These are phyloP conservation scores for Struthidea cinerea DNA, from an alignment of 2,113 vertebrate species.

Conservation along the genomic window DNA sequence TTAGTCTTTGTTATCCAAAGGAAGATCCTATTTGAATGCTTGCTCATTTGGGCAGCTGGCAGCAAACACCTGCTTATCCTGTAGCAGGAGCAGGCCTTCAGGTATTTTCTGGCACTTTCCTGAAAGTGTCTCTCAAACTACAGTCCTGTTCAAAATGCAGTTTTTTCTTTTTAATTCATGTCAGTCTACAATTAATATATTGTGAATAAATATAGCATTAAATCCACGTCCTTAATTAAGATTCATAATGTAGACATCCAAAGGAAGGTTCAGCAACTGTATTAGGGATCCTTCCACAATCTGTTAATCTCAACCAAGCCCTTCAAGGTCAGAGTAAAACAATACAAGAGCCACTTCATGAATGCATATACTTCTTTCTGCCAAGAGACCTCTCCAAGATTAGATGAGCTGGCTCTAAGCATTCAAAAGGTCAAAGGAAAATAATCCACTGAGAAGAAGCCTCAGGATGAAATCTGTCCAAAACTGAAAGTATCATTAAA, in stretches of 20 bases:
- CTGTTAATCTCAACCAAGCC: background rate
- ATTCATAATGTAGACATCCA: background rate
- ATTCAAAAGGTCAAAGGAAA: background rate
- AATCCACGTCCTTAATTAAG: background rate
- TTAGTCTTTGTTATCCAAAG: background rate
- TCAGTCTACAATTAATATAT: background rate
- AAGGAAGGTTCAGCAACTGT: background rate
- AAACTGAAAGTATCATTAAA: background rate
- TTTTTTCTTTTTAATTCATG: background rate
- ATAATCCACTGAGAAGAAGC: background rate
- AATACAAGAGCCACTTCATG: background rate
- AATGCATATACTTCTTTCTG: background rate
- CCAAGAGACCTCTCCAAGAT: background rate
- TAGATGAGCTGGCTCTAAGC: background rate
- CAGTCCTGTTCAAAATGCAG: background rate
- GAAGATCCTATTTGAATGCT: background rate
- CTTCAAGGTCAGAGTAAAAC: background rate
- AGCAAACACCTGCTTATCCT: background rate
- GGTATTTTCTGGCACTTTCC: background rate
- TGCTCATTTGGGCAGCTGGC: background rate
- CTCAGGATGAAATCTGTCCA: background rate
- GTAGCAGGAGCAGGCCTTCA: background rate
- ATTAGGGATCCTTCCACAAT: background rate
- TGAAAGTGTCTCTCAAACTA: background rate
- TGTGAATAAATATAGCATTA: background rate